phyloP scores from a whole-genome alignment of 37 sponge, comb jelly and placozoan species.

The Beroe ovata region DNA sequence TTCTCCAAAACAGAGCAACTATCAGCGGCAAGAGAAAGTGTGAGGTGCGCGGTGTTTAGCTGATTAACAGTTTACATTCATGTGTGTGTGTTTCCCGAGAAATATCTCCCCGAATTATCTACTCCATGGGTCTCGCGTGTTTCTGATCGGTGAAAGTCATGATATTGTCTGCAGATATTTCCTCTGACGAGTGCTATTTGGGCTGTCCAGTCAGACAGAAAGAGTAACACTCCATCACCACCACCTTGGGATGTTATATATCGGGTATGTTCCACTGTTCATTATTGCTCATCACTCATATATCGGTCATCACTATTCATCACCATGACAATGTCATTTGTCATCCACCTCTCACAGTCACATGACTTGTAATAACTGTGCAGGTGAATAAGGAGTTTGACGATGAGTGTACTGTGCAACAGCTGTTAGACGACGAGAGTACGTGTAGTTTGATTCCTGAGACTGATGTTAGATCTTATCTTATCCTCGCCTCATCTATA shows the following conservation, averaged over 20 bases:
- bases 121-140: too few relatives aligned
- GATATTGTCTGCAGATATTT: slow-evolving; percentile 59
- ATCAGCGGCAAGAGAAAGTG: slow-evolving; percentile 16
- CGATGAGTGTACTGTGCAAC: background rate
- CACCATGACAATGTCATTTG: too few relatives aligned
- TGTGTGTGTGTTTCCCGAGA: too few relatives aligned
- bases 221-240: background rate
- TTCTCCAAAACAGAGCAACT: slow-evolving; percentile 51
- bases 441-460: slow-evolving; percentile 13
- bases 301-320: too few relatives aligned
- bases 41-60: background rate
- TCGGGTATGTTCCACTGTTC: background rate
- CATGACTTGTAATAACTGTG: too few relatives aligned
- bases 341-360: too few relatives aligned
- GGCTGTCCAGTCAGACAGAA: slow-evolving; percentile 10
- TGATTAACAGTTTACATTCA: too few relatives aligned
- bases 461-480: slow-evolving; percentile 1
- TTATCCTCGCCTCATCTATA: slow-evolving; percentile 17
- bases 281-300: too few relatives aligned
- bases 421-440: background rate
- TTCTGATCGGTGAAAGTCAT: too few relatives aligned
- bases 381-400: background rate
- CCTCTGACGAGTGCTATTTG: slow-evolving; percentile 20
- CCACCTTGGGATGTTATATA: slow-evolving; percentile 35
- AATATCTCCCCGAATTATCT: too few relatives aligned